Evolutionary conservation across 2,888 invertebrate genomes (phyloP), one percentile per base, ranked within the genome.

Genomic region (Oasisia sp.): DNA sequence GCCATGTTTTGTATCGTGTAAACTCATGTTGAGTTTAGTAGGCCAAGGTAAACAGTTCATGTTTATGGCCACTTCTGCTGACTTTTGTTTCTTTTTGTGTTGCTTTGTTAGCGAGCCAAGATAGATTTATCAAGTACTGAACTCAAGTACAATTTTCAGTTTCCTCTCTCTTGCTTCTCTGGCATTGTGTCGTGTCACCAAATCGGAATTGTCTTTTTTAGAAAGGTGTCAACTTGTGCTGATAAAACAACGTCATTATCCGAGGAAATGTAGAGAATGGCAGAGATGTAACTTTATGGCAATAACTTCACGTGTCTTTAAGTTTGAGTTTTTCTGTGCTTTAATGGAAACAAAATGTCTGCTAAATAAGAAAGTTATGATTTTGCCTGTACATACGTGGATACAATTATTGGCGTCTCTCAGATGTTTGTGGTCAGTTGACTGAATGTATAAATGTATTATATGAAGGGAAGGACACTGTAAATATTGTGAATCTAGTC

Each of bases 401-500:
- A 50, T 8, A 50, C 5, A 50, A 27, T 27, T 74, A 27, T 74
- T 74, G 74, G 74, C 19, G 27, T 74, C 74, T 74, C 27, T 74
- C 74, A 74, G 27, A 74, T 19, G n/a, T 74, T 1, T 50, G 50
- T 9, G 14, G 50, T 38, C n/a, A 74, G 19, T 19, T 56, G 19
- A 56, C 56, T 56, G 74, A 74, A 19, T 74, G 74, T 74, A 74
- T 27, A 74, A 74, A 7, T 74, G 74, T 74, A 74, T 74, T 74
- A 74, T 74, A 74, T 50, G 19, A 74, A 74, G 74, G 27, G 74
- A 74, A 74, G 74, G 27, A 74, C 74, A 74, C 38, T 74, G 74
- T 74, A 74, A 74, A 74, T 74, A 74, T 27, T 74, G 74, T 74
- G 74, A 74, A 74, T 74, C 74, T 74, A 74, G 74, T 74, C 74